Percentiles rank a stretch among this genome's conserved stretches.
These are phyloP conservation scores for Mola mola DNA, from an alignment of 2,113 vertebrate species.

Conservation along the genomic window DNA sequence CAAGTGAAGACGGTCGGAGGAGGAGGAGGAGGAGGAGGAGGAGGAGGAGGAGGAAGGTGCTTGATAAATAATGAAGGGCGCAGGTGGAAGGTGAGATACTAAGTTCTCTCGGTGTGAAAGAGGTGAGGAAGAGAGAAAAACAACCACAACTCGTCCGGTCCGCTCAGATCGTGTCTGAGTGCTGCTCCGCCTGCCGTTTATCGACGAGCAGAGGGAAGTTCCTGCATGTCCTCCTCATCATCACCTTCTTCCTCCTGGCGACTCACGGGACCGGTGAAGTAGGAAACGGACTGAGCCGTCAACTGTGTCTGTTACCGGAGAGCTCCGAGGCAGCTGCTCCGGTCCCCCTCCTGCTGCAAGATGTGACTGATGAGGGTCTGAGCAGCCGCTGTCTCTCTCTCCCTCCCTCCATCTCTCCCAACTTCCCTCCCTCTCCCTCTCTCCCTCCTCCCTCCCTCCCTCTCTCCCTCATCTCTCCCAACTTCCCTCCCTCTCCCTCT, in stretches of 20 bases:
- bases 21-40: constrained; percentile 4
- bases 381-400: constrained; percentile 17
- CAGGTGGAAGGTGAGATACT: constrained; percentile 21
- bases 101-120: constrained; percentile 39
- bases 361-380: constrained; percentile 61
- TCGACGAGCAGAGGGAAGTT: constrained; percentile 47
- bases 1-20: constrained; percentile 31
- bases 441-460: neutral
- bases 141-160: constrained; percentile 24
- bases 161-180: neutral
- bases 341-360: constrained; percentile 58
- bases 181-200: neutral
- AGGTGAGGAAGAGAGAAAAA: neutral
- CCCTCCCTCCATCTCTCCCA: constrained; percentile 4
- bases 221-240: constrained; percentile 9
- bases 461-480: neutral
- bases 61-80: neutral
- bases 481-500: neutral
- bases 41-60: neutral
- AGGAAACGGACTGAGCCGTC: constrained; percentile 53
- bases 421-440: constrained; percentile 2
- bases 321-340: constrained; percentile 59
- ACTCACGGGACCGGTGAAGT: constrained; percentile 50
- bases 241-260: constrained; percentile 18
- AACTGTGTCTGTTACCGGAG: constrained; percentile 61